Percentiles rank a stretch among this genome's conserved stretches.
phyloP scores from a whole-genome alignment of 2,888 invertebrate species.

The Cryptocephalus moraei region DNA sequence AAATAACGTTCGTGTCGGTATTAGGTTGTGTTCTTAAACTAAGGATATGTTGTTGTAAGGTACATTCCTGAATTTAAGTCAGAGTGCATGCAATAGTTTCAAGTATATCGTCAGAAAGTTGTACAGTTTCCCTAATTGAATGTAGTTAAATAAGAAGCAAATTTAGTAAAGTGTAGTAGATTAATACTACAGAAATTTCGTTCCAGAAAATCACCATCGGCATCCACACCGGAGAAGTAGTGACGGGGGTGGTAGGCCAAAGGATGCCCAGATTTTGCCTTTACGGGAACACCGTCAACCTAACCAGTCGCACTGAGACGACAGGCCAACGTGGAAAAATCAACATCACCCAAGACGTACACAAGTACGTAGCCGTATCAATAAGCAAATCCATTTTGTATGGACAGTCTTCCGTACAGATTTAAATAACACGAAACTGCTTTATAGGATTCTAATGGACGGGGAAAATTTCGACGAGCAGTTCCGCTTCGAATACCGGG shows the following conservation, averaged over 20 bases:
- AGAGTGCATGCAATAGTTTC: too few species aligned
- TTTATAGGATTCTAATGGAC: constrained; percentile 65
- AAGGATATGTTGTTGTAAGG: too few species aligned
- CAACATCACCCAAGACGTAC: constrained; percentile 86
- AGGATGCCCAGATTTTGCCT: constrained; percentile 89
- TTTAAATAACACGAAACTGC: too few species aligned
- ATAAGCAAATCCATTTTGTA: not conserved
- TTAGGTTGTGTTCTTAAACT: too few species aligned
- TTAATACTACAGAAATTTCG: too few species aligned
- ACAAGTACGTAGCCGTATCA: constrained; percentile 53
- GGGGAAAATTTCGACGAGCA: constrained; percentile 76
- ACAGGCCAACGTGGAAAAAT: constrained; percentile 82
- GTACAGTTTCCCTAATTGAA: too few species aligned
- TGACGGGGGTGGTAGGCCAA: constrained; percentile 90
- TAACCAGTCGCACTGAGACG: constrained; percentile 88
- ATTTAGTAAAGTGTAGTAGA: too few species aligned
- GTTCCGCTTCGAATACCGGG: constrained; percentile 76
- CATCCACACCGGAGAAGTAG: constrained; percentile 88
- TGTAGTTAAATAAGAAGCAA: too few species aligned
- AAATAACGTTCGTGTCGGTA: too few species aligned
- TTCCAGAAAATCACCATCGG: constrained; percentile 84
- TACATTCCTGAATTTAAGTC: too few species aligned
- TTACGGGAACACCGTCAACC: constrained; percentile 89
- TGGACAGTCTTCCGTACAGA: too few species aligned
- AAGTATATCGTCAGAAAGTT: too few species aligned